phyloP scores from a whole-genome alignment of 2,113 vertebrate genomes.

The Gobiocypris rarus region DNA sequence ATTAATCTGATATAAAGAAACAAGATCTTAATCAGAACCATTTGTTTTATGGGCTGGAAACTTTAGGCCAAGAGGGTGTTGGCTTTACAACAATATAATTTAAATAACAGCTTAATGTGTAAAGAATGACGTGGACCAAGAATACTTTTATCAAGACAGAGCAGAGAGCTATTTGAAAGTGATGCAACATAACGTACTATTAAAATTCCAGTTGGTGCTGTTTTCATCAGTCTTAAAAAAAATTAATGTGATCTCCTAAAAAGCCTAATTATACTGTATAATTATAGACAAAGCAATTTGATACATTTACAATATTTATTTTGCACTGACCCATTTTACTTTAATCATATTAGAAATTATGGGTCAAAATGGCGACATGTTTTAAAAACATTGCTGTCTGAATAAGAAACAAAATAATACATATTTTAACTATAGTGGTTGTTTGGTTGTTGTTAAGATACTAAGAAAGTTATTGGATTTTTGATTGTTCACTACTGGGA shows the following conservation, averaged over 20 bases:
- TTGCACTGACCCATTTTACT: too few relatives aligned
- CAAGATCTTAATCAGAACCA: not conserved
- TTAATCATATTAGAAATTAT: not conserved
- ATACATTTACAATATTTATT: not conserved
- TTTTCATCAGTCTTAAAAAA: not conserved
- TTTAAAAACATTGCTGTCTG: too few relatives aligned
- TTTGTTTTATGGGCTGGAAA: not conserved
- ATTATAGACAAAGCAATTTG: not conserved
- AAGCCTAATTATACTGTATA: too few relatives aligned
- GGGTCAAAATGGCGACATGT: too few relatives aligned
- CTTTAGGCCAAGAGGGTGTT: not conserved
- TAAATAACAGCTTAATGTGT: not conserved
- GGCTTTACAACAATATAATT: not conserved
- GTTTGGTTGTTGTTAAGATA: too few relatives aligned
- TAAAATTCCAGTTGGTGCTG: not conserved
- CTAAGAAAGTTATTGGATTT: too few relatives aligned
- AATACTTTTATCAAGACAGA: not conserved
- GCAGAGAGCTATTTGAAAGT: not conserved
- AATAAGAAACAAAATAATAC: too few relatives aligned
- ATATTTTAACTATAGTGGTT: too few relatives aligned
- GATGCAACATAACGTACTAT: not conserved
- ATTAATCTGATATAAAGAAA: not conserved
- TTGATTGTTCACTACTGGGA: too few relatives aligned
- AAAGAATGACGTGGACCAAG: slow-evolving; percentile 19
- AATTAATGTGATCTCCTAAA: not conserved